These are phyloP conservation scores for Percina caprodes DNA, from an alignment of 2,113 vertebrate genomes.

Conservation along the genomic window DNA sequence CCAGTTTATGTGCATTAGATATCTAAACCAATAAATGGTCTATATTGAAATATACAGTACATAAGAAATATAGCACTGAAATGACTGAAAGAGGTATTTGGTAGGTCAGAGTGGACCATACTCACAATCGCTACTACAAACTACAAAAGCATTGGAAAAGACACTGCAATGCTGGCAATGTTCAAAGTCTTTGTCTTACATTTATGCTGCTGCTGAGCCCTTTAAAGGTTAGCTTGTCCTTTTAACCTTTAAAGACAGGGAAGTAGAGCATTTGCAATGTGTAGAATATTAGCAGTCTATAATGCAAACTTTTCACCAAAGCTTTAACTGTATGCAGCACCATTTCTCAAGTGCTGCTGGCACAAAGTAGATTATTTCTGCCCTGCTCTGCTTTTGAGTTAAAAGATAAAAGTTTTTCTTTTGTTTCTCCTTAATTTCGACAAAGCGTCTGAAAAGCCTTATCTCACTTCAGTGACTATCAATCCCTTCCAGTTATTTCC, in stretches of 20 bases:
- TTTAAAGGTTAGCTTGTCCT: constrained; percentile 30
- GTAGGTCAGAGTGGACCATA: constrained; percentile 5
- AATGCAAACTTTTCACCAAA: neutral
- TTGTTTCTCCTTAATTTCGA: constrained; percentile 36
- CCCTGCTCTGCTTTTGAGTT: constrained; percentile 13
- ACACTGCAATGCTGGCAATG: too few species aligned
- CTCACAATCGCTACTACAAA: constrained; percentile 1
- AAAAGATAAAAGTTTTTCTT: constrained; percentile 29
- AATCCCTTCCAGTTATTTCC: constrained; percentile 46
- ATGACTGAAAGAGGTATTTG: neutral
- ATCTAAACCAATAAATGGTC: constrained; percentile 36
- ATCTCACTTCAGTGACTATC: constrained; percentile 43
- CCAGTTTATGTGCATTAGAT: constrained; percentile 3
- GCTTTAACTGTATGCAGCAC: neutral
- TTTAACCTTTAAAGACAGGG: neutral
- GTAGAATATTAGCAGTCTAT: neutral
- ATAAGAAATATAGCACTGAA: neutral
- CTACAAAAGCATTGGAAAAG: too few species aligned
- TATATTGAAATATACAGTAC: too few species aligned
- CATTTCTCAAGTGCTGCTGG: neutral
- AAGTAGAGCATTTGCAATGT: neutral
- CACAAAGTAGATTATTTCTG: neutral
- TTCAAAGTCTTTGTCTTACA: neutral
- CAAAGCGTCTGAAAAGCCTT: constrained; percentile 11
- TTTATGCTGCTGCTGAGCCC: neutral